A percentile compares a stretch with the other conserved stretches of the same genome.
phyloP scores from a whole-genome alignment of 1,140 invertebrate genomes.

The Cataglyphis hispanica region DNA sequence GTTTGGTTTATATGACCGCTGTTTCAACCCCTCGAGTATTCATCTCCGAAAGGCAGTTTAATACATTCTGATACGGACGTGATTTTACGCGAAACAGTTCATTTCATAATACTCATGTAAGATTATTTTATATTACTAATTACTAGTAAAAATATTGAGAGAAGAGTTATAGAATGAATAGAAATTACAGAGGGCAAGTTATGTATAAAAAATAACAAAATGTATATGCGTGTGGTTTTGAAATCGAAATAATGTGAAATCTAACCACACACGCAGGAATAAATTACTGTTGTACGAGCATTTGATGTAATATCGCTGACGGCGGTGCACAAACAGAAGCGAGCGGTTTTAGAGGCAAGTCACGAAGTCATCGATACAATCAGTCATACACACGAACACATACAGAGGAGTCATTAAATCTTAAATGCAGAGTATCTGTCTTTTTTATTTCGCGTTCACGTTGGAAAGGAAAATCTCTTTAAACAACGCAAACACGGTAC shows the following conservation, averaged over 20 bases:
- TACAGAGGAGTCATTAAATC: conserved; percentile 54
- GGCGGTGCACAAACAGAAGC: conserved; percentile 53
- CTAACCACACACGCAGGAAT: conserved; percentile 31
- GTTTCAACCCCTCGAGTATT: conserved; percentile 21
- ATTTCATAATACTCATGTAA: background rate
- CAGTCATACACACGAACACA: conserved; percentile 46
- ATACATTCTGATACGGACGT: background rate
- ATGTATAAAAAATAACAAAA: conserved; percentile 19
- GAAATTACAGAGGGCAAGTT: background rate
- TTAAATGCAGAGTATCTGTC: conserved; percentile 40
- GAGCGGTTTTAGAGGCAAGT: conserved; percentile 55
- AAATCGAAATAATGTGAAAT: conserved; percentile 55
- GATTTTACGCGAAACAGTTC: background rate
- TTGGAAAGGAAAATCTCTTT: conserved; percentile 41
- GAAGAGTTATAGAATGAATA: background rate
- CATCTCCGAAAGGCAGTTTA: conserved; percentile 20
- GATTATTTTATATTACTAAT: background rate
- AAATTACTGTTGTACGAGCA: conserved; percentile 45
- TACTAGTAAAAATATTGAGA: background rate
- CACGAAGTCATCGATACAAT: conserved; percentile 58
- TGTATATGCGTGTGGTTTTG: conserved; percentile 22
- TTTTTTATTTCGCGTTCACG: background rate
- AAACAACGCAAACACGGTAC: background rate
- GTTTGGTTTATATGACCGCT: conserved; percentile 19
- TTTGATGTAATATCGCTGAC: conserved; percentile 62